These are phyloP conservation scores for Brachystomella parvula DNA, from an alignment of 1,140 invertebrate genomes.

Conservation along the genomic window DNA sequence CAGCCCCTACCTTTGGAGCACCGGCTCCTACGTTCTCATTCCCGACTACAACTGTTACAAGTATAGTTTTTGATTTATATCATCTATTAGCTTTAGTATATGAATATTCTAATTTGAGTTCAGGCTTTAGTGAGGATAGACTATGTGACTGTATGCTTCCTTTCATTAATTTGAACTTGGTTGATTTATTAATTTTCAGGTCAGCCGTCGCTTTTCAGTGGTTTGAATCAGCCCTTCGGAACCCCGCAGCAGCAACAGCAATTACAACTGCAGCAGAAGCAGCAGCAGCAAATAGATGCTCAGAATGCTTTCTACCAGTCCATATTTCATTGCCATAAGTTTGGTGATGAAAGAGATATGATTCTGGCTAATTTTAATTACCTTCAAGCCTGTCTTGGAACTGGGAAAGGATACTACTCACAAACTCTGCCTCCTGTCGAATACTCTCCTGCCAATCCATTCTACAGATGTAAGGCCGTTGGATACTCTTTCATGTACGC, in stretches of 20 bases:
- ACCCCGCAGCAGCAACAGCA: conserved; percentile 30
- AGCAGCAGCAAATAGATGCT: conserved; percentile 56
- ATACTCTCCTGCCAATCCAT: conserved; percentile 77
- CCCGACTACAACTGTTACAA: conserved; percentile 15
- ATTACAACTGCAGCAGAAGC: conserved; percentile 48
- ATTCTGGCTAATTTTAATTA: conserved; percentile 89
- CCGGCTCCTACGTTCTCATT: conserved; percentile 10
- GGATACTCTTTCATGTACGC: conserved; percentile 41
- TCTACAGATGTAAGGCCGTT: conserved; percentile 86
- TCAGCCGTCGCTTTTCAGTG: neutral
- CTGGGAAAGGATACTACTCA: conserved; percentile 70
- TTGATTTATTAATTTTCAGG: neutral
- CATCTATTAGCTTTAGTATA: no score
- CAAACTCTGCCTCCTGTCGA: conserved; percentile 63
- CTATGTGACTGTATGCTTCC: no score
- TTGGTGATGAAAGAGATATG: conserved; percentile 84
- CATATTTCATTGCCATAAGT: conserved; percentile 74
- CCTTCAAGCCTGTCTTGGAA: conserved; percentile 86
- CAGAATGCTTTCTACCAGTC: conserved; percentile 58
- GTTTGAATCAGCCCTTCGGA: neutral
- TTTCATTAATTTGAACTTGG: neutral
- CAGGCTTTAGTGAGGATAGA: no score
- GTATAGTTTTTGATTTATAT: no score
- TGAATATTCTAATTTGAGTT: no score
- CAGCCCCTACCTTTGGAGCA: neutral